Conservation (phyloP, 2,113 vertebrate genomes). For the Semicossyphus pulcher region DNA sequence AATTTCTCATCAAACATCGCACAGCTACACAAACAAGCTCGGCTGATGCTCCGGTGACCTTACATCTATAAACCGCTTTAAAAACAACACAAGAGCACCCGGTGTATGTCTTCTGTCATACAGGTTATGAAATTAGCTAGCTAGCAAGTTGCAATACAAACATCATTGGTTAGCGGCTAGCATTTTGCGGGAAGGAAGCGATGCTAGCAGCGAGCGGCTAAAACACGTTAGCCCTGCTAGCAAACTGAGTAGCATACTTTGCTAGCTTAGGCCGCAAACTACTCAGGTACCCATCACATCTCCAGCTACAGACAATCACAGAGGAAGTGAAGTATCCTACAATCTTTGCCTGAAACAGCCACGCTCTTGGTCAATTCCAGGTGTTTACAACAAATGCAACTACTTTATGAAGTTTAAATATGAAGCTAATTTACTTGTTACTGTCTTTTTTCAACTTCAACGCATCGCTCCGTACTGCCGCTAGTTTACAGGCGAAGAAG, state of each 20-base stretch:
- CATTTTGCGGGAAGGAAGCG: conserved; percentile 74
- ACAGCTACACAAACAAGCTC: conserved; percentile 10
- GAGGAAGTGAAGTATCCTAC: conserved; percentile 62
- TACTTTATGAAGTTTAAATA: conserved; percentile 78
- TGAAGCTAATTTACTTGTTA: conserved; percentile 79
- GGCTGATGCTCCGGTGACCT: neutral
- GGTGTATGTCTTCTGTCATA: conserved; percentile 50
- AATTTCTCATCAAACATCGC: conserved; percentile 25
- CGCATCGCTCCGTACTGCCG: conserved; percentile 74
- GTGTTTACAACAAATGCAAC: conserved; percentile 49
- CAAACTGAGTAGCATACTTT: conserved; percentile 53
- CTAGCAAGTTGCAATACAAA: conserved; percentile 45
- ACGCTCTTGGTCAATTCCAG: conserved; percentile 1
- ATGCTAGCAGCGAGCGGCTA: conserved; percentile 63
- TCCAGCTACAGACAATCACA: conserved; percentile 63
- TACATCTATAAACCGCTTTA: neutral
- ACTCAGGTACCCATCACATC: conserved; percentile 79
- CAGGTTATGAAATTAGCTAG: conserved; percentile 56
- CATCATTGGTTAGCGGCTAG: conserved; percentile 56
- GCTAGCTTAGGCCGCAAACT: conserved; percentile 84
- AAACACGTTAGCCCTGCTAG: conserved; percentile 50
- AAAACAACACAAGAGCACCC: conserved; percentile 11
- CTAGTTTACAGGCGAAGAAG: conserved; percentile 73
- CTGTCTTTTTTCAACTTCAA: conserved; percentile 80
- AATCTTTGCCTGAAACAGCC: conserved; percentile 25